These are phyloP conservation scores for Toxonevra muliebris DNA, from an alignment of 2,888 invertebrate species.

Conservation along the genomic window DNA sequence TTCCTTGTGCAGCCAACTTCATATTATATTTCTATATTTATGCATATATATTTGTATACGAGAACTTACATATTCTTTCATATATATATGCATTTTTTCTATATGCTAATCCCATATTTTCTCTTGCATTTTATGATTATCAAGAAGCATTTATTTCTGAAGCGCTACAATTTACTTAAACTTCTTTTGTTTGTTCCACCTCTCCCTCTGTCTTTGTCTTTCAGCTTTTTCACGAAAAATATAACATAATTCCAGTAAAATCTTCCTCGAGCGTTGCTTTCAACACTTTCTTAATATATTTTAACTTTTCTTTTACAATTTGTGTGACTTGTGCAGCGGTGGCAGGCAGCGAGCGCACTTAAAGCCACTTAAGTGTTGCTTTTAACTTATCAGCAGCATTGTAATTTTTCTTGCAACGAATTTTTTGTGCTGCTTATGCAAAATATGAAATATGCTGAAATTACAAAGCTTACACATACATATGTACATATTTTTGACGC, in stretches of 20 bases:
- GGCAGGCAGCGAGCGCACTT: constrained; percentile 33
- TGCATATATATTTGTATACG: neutral
- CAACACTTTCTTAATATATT: constrained; percentile 16
- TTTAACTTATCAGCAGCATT: constrained; percentile 50
- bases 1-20: too few species aligned
- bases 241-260: constrained; percentile 15
- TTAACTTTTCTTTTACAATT: constrained; percentile 8
- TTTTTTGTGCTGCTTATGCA: constrained; percentile 16
- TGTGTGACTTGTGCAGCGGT: constrained; percentile 4
- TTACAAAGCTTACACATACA: constrained; percentile 49
- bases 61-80: too few species aligned
- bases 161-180: too few species aligned
- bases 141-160: too few species aligned
- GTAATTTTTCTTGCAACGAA: constrained; percentile 42
- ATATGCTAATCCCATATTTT: too few species aligned
- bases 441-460: constrained; percentile 46
- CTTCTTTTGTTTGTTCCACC: too few species aligned
- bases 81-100: too few species aligned
- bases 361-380: constrained; percentile 40
- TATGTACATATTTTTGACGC: constrained; percentile 34
- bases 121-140: too few species aligned
- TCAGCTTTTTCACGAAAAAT: neutral
- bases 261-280: constrained; percentile 19
- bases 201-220: too few species aligned
- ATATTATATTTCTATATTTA: neutral